These are phyloP conservation scores for Eupristina koningsbergeri DNA, from an alignment of 1,140 invertebrate genomes.

Conservation along the genomic window DNA sequence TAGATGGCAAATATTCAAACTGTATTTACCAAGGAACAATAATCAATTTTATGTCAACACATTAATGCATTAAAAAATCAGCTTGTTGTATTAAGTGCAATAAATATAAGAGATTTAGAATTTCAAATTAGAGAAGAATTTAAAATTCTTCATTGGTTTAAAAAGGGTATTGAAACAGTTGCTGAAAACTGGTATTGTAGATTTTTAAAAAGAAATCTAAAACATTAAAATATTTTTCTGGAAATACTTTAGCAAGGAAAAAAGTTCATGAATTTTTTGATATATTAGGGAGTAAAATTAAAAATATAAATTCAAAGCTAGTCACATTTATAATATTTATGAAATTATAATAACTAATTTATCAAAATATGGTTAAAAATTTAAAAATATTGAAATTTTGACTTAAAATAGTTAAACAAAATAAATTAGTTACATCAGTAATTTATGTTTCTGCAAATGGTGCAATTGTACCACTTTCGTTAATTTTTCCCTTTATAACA, in stretches of 20 bases:
- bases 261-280: background rate
- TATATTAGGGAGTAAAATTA: background rate
- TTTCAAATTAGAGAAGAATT: conserved; percentile 52
- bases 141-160: conserved; percentile 56
- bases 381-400: background rate
- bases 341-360: no score
- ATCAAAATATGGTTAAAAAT: no score
- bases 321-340: no score
- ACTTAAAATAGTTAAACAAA: background rate
- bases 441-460: background rate
- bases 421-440: background rate
- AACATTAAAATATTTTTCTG: background rate
- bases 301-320: background rate
- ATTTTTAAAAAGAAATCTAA: conserved; percentile 51
- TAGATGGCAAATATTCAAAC: conserved; percentile 11
- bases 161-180: conserved; percentile 45
- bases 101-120: conserved; percentile 18
- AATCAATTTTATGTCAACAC: background rate
- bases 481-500: background rate
- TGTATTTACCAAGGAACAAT: background rate
- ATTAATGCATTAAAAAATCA: conserved; percentile 29
- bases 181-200: conserved; percentile 55
- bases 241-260: background rate
- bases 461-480: background rate
- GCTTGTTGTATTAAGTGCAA: background rate